Conservation (phyloP, 2,888 invertebrate species). For the Arge pagana region DNA sequence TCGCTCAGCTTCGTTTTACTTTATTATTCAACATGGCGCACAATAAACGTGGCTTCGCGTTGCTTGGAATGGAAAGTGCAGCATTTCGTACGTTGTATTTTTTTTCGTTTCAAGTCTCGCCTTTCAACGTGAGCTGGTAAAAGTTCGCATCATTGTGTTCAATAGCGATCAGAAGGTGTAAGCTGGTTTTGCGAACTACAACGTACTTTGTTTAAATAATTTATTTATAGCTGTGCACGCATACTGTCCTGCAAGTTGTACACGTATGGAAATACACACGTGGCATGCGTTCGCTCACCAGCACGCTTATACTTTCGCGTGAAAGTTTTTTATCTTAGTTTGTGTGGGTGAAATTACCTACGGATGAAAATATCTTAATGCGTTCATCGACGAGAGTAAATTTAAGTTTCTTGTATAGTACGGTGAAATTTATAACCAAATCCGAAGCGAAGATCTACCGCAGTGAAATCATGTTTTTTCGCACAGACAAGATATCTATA, state of each 20-base stretch:
- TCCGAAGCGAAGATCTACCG: too few species aligned
- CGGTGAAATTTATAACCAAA: too few species aligned
- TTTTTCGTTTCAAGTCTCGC: conserved; percentile 7
- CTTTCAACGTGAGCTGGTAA: conserved; percentile 14
- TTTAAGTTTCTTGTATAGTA: too few species aligned
- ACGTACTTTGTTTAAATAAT: background rate
- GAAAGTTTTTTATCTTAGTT: conserved; percentile 36
- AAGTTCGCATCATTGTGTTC: background rate
- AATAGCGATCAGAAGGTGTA: background rate
- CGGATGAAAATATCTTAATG: too few species aligned
- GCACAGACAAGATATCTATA: too few species aligned
- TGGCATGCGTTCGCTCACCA: background rate
- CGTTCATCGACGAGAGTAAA: too few species aligned
- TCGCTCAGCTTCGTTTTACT: background rate
- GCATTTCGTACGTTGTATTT: conserved; percentile 12
- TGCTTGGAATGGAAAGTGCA: conserved; percentile 11
- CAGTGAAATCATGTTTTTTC: too few species aligned
- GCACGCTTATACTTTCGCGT: conserved; percentile 29
- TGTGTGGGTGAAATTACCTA: too few species aligned
- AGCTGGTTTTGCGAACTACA: background rate
- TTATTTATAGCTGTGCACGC: background rate
- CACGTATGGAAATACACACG: background rate
- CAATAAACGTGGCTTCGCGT: background rate
- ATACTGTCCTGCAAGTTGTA: background rate
- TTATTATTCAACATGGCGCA: conserved; percentile 3